Percentiles rank a stretch among this genome's conserved stretches.
phyloP scores from a whole-genome alignment of 2,113 vertebrate genomes.

The Abramis brama region DNA sequence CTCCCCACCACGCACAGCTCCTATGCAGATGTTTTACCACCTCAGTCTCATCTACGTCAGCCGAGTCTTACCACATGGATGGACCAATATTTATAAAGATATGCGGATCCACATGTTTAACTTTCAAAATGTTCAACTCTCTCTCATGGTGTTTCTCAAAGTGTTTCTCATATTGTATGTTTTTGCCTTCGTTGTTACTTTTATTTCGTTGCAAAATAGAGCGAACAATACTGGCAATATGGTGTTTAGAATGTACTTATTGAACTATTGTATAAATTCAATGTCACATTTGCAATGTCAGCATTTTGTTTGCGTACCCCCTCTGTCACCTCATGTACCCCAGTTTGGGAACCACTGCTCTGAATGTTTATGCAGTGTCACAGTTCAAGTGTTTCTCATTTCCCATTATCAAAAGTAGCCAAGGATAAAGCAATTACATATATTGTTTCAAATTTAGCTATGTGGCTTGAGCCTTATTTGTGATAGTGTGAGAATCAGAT shows the following conservation, averaged over 20 bases:
- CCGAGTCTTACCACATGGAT: neutral
- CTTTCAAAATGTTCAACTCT: neutral
- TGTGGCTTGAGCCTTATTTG: neutral
- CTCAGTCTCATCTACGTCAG: neutral
- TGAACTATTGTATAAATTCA: no score
- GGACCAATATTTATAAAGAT: neutral
- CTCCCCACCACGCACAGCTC: neutral
- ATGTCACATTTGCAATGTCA: no score
- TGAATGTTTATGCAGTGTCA: neutral
- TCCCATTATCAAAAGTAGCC: neutral
- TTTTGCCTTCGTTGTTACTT: neutral
- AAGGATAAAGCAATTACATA: neutral
- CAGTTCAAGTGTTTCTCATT: neutral
- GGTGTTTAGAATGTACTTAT: no score
- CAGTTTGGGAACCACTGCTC: no score
- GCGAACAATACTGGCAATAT: no score
- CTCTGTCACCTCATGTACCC: no score
- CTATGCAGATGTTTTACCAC: neutral
- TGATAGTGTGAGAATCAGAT: constrained; percentile 7
- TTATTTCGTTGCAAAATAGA: no score
- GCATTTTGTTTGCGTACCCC: no score
- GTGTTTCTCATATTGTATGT: neutral
- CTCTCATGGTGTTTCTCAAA: neutral
- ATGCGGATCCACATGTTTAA: neutral
- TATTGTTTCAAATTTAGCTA: neutral